Conservation (phyloP, 1,140 invertebrate species). For the Hyphantria cunea region DNA sequence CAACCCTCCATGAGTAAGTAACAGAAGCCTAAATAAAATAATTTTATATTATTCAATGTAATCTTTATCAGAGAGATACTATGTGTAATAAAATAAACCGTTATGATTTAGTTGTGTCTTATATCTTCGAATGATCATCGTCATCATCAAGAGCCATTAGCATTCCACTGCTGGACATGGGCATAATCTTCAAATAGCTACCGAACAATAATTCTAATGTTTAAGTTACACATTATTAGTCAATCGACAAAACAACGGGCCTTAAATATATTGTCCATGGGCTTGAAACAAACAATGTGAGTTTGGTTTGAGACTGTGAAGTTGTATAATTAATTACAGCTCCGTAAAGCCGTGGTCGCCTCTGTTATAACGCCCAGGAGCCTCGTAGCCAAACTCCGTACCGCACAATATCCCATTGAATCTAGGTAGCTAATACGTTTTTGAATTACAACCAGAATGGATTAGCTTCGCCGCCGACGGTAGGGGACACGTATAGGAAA, state of each 20-base stretch:
- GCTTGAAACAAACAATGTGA: conserved; percentile 27
- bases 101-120: no score
- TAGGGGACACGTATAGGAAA: conserved; percentile 17
- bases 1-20: no score
- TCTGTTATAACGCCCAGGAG: conserved; percentile 51
- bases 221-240: conserved; percentile 20
- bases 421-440: conserved; percentile 53
- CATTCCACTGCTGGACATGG: no score
- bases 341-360: conserved; percentile 42
- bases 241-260: conserved; percentile 19
- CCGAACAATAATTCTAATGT: conserved; percentile 1
- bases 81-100: no score
- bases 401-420: conserved; percentile 55
- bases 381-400: conserved; percentile 40
- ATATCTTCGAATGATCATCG: no score
- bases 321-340: conserved; percentile 58
- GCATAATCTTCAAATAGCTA: no score
- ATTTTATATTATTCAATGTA: no score
- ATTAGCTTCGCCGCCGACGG: conserved; percentile 3
- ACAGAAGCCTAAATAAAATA: no score
- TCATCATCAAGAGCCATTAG: no score
- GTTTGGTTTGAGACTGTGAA: conserved; percentile 30
- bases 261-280: conserved; percentile 21
- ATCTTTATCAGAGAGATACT: no score
- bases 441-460: conserved; percentile 42